These are phyloP conservation scores for Drosophila malerkotliana DNA, from an alignment of 1,140 invertebrate species.

Conservation along the genomic window DNA sequence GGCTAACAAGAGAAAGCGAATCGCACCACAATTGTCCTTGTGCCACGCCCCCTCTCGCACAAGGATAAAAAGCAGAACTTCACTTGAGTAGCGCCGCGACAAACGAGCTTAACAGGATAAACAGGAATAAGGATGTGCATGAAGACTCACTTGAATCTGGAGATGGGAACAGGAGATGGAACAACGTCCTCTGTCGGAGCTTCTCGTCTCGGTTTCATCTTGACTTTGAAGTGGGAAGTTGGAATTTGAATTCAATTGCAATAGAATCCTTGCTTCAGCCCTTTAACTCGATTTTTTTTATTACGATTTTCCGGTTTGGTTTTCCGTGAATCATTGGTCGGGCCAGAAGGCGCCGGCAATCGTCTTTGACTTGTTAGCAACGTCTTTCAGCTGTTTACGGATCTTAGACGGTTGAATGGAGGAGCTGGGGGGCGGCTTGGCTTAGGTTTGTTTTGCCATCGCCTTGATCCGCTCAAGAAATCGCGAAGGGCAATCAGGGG, in stretches of 20 bases:
- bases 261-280: conserved; percentile 20
- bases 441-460: conserved; percentile 53
- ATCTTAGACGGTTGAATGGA: conserved; percentile 22
- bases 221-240: conserved; percentile 64
- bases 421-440: not conserved
- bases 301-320: conserved; percentile 50
- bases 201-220: conserved; percentile 64
- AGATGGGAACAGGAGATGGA: conserved; percentile 21
- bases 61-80: not conserved
- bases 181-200: conserved; percentile 15
- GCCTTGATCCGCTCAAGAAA: conserved; percentile 52
- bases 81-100: conserved; percentile 40
- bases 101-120: conserved; percentile 58
- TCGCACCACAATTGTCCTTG: conserved; percentile 27
- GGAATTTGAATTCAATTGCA: conserved; percentile 77
- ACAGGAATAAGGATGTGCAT: conserved; percentile 32
- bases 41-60: conserved; percentile 3
- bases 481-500: conserved; percentile 36
- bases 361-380: conserved; percentile 63
- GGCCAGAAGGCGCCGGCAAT: conserved; percentile 18
- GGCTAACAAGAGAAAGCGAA: conserved; percentile 15
- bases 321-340: conserved; percentile 30
- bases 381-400: conserved; percentile 55
- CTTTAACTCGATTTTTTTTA: conserved; percentile 45
- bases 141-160: conserved; percentile 35